A percentile compares a stretch with the other conserved stretches of the same genome.
phyloP scores from a whole-genome alignment of 2,888 invertebrate genomes.

The Bimastos eiseni region DNA sequence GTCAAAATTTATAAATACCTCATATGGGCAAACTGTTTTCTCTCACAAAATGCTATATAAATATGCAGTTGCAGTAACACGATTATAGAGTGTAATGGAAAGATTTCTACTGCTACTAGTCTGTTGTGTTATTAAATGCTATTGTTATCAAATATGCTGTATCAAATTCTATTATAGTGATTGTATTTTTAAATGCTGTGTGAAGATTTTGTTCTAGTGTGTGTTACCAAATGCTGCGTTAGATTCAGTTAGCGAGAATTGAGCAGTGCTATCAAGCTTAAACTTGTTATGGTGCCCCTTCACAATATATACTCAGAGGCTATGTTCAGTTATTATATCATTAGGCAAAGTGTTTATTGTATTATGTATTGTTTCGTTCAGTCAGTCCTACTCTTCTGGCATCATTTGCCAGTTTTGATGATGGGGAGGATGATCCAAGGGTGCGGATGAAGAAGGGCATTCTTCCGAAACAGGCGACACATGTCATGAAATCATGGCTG shows the following conservation, averaged over 20 bases:
- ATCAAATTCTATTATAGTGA: not conserved
- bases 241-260: too few species aligned
- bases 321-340: not conserved
- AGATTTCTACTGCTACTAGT: too few species aligned
- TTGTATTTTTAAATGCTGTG: too few species aligned
- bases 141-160: too few species aligned
- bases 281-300: too few species aligned
- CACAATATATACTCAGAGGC: too few species aligned
- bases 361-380: not conserved
- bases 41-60: not conserved
- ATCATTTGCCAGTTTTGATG: constrained; percentile 31
- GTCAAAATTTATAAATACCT: not conserved
- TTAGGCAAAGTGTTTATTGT: not conserved
- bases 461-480: constrained; percentile 62
- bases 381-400: constrained; percentile 35
- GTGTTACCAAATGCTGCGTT: too few species aligned
- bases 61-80: not conserved
- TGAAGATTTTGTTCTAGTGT: too few species aligned
- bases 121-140: too few species aligned
- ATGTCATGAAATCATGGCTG: constrained; percentile 63
- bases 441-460: constrained; percentile 60
- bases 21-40: not conserved
- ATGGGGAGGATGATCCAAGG: constrained; percentile 41
- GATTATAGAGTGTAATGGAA: too few species aligned
- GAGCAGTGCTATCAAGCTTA: too few species aligned